Base-by-base conservation (phyloP, 2,113 vertebrate genomes). In the Catharus bicknelli region DNA sequence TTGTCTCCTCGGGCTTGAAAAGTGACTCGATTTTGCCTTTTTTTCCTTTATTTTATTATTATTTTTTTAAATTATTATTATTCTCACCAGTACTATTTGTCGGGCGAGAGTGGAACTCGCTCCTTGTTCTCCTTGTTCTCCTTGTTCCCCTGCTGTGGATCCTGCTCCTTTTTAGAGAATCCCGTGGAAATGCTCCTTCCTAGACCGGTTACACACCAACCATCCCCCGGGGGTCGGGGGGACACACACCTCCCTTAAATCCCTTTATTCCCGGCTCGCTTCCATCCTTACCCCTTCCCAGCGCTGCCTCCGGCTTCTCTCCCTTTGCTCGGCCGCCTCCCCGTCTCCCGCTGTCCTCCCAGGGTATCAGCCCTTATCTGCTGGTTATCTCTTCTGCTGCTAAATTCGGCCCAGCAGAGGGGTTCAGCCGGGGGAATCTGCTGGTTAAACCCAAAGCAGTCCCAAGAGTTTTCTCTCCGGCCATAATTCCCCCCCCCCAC, bases 361-460 rank as follows among this genome's bases (percentile, higher is more conserved):
- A 36, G 66, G 75, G 93, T 94, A 95, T 95, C 94, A 83, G 63
- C 1, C 67, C 93, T 97, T 96, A 95, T 96, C 94, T 95, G 45
- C 70, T 2, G 43, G 64, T 95, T 95, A 94, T 96, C 94, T 95
- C 88, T 13, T 2, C 77, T 63, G 90, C 88, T 91, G 90, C 92
- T 92, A 91, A 94, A 93, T 94, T 95, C 96, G 67, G 92, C 83
- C 72, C 69, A 7, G 91, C 6, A 1, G 50, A 86, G 94, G 86
- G 95, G 94, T 95, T 90, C 94, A 74, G 87, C 82, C 66, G 21
- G 90, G 96, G 90, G 90, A 80, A 90, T 91, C 78, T 85, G 82
- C 13, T 79, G 3, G 66, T 90, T 68, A 19, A 78, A 90, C 58
- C 91, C 38, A 43, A 85, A 90, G 79, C 89, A 69, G 74, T 36